Evolutionary conservation across 2,113 vertebrate genomes (phyloP).

Genomic region (Platycercus adscitus): DNA sequence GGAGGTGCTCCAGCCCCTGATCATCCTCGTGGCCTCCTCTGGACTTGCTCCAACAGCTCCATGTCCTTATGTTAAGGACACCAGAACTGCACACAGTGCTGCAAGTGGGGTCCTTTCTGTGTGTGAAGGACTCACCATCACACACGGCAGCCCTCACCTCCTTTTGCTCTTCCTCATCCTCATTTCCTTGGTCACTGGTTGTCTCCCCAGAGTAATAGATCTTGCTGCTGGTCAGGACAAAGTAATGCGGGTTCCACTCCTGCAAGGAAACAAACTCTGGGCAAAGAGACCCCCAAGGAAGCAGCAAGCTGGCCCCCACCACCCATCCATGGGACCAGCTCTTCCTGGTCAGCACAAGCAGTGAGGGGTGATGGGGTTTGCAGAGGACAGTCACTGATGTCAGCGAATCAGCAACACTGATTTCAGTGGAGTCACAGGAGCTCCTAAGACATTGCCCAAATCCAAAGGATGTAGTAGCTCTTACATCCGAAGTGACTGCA

Average conservation of each 20-base stretch:
- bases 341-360: neutral
- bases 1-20: neutral
- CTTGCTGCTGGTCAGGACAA: slow-evolving; percentile 96
- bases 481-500: neutral
- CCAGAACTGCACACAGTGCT: neutral
- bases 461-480: neutral
- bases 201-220: slow-evolving; percentile 99
- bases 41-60: neutral
- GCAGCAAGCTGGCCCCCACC: neutral
- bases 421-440: neutral
- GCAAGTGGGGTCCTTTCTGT: neutral
- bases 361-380: neutral
- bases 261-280: slow-evolving; percentile 58
- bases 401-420: neutral
- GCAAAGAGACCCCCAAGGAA: neutral
- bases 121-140: neutral
- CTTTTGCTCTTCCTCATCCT: slow-evolving; percentile 96
- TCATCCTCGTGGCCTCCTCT: neutral
- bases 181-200: slow-evolving; percentile 88
- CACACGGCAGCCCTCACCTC: slow-evolving; percentile 80
- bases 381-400: neutral
- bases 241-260: slow-evolving; percentile 99
- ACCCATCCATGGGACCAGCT: neutral
- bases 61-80: neutral
- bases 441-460: neutral